Conservation (phyloP, 2,797 vertebrate species). For the Clarias pachynema region DNA sequence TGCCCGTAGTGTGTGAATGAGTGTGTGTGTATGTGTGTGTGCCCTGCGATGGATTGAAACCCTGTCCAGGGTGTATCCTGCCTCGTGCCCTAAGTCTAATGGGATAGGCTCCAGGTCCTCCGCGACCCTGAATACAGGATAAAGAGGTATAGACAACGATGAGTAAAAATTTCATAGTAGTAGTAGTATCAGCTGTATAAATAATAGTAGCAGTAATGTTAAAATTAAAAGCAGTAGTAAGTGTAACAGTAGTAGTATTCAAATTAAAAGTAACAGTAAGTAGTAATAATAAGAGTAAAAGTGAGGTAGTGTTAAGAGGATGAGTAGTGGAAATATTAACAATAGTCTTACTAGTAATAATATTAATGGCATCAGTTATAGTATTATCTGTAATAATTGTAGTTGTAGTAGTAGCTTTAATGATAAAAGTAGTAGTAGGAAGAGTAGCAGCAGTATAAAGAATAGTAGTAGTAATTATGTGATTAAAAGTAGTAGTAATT, state of each 20-base stretch:
- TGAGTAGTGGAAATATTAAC: neutral
- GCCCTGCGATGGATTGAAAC: no score
- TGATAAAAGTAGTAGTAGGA: neutral
- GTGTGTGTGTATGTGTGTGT: no score
- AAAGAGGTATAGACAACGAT: no score
- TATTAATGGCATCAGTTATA: neutral
- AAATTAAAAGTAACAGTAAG: neutral
- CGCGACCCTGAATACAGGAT: no score
- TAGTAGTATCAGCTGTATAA: neutral
- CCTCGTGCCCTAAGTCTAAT: no score
- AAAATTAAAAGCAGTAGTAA: neutral
- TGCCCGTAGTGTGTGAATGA: no score
- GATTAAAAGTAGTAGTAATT: neutral
- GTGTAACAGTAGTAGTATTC: neutral
- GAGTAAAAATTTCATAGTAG: no score
- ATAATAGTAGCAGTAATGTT: neutral
- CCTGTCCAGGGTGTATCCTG: no score
- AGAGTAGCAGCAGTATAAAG: neutral
- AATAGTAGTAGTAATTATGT: neutral
- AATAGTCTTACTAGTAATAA: neutral
- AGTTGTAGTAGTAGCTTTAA: neutral
- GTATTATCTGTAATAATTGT: neutral
- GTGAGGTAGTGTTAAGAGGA: neutral
- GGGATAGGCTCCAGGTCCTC: no score
- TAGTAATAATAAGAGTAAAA: neutral